Evolutionary conservation across 2,113 vertebrate genomes (phyloP).

Genomic region (Plectropomus leopardus): DNA sequence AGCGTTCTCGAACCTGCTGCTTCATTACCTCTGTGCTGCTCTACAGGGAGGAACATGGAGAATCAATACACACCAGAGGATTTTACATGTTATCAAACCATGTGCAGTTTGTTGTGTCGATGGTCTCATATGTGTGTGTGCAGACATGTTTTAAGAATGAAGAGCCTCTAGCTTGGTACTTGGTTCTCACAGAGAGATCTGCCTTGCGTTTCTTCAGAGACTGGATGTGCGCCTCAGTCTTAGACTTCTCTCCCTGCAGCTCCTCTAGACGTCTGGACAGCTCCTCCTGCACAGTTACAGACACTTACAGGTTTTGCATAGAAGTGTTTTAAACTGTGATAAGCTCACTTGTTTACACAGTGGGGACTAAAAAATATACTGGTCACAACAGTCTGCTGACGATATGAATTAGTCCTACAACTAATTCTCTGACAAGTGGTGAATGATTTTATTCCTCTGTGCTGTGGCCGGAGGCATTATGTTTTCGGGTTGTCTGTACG

Average conservation of each 20-base stretch:
- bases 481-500: no score
- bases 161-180: constrained; percentile 36
- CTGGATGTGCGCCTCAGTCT: constrained; percentile 78
- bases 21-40: constrained; percentile 80
- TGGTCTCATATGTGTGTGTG: not conserved
- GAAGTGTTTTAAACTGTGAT: not conserved
- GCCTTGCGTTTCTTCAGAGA: constrained; percentile 83
- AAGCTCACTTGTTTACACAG: not conserved
- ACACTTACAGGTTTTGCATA: not conserved
- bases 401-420: not conserved
- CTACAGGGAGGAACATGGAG: constrained; percentile 43
- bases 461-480: no score
- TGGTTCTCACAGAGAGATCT: constrained; percentile 78
- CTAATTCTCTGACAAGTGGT: not conserved
- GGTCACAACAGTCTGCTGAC: not conserved
- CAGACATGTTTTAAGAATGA: not conserved
- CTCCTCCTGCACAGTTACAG: constrained; percentile 65
- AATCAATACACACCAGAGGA: not conserved
- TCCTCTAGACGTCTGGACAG: constrained; percentile 74
- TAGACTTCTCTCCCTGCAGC: constrained; percentile 72
- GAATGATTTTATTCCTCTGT: no score
- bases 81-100: not conserved
- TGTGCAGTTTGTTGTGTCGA: not conserved
- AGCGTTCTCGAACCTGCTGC: constrained; percentile 77
- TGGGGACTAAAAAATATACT: not conserved